Base-by-base conservation (phyloP, 2,888 invertebrate genomes). In the Pegoplata infirma region DNA sequence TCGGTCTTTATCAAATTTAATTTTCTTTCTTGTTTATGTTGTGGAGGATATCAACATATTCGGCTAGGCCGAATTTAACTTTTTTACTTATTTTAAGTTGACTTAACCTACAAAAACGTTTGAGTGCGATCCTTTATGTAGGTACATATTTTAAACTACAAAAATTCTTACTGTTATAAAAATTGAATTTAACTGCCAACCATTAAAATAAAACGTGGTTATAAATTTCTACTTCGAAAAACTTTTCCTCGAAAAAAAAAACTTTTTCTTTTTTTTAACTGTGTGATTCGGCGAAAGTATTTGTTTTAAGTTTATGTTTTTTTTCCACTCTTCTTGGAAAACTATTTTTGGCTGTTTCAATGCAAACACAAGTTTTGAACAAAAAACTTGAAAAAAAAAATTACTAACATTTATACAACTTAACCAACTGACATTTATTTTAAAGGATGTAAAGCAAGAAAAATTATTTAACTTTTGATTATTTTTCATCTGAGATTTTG, bases 381-480 rank as follows among this genome's bases (percentile, higher is more conserved):
- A 25, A 71, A 66, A 58, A 36, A 2, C 16, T 23, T 21, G 28
- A 17, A 36, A 16, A 47, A 32, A 56, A 63, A 28, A 25, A 53
- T n/a, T n/a, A 25, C 44, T 21, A 55, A 76, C 75, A 49, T 76
- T 75, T 56, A 63, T 58, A 64, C 46, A 64, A 67, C 61, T 63
- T 47, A 53, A 76, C 36, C 36, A 71, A 61, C 66, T 66, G 66
- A 66, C 66, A 76, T 71, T 71, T 76, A 66, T 71, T 72, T 71
- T 69, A 77, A 78, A n/a, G 53, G 32, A 59, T 19, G 16, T 36
- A 32, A 51, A 25, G n/a, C 14, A 74, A 61, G 55, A 46, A 53
- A 61, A 61, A 67, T 25, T 40, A 66, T 73, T 77, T 73, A 73
- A 77, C 68, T 69, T 74, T 64, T 66, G 58, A 58, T 40, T 59